Evolutionary conservation across 2,888 invertebrate genomes (phyloP).

Genomic region (Campoplex capitator): DNA sequence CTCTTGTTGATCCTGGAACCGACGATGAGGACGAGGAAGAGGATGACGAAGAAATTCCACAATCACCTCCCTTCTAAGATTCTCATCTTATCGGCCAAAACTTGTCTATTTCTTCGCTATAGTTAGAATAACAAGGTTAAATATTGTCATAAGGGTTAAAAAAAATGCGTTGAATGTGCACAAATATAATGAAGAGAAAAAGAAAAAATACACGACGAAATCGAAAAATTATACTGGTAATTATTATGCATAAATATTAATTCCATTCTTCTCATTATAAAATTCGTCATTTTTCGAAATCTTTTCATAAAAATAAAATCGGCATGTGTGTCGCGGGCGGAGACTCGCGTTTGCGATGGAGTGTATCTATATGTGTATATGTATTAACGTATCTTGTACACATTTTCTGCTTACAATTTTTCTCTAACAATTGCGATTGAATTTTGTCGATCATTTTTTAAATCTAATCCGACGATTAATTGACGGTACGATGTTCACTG

Average conservation of each 20-base stretch:
- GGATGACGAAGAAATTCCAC: constrained; percentile 88
- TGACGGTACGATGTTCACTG: constrained; percentile 10
- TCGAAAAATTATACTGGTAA: constrained; percentile 50
- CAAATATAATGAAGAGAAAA: constrained; percentile 20
- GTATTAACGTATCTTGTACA: constrained; percentile 67
- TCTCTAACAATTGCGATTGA: constrained; percentile 19
- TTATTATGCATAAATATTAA: constrained; percentile 57
- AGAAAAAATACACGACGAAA: constrained; percentile 2
- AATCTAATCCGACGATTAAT: constrained; percentile 1
- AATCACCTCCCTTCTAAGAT: constrained; percentile 80
- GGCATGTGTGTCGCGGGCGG: constrained; percentile 25
- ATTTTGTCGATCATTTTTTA: constrained; percentile 22
- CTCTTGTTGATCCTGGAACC: constrained; percentile 91
- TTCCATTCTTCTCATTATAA: constrained; percentile 66
- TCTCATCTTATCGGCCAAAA: constrained; percentile 15
- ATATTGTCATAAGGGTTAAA: constrained; percentile 29
- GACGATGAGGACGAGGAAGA: constrained; percentile 91
- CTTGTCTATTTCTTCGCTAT: constrained; percentile 50
- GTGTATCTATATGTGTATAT: constrained; percentile 72
- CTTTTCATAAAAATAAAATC: constrained; percentile 35
- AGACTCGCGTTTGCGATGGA: constrained; percentile 39
- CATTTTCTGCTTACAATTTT: constrained; percentile 52
- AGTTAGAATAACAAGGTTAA: constrained; percentile 59
- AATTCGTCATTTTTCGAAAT: constrained; percentile 58
- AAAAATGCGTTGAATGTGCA: constrained; percentile 10